Percentiles rank a stretch among this genome's conserved stretches.
phyloP scores from a whole-genome alignment of 2,888 invertebrate genomes.

The Augochlorella aurata region DNA sequence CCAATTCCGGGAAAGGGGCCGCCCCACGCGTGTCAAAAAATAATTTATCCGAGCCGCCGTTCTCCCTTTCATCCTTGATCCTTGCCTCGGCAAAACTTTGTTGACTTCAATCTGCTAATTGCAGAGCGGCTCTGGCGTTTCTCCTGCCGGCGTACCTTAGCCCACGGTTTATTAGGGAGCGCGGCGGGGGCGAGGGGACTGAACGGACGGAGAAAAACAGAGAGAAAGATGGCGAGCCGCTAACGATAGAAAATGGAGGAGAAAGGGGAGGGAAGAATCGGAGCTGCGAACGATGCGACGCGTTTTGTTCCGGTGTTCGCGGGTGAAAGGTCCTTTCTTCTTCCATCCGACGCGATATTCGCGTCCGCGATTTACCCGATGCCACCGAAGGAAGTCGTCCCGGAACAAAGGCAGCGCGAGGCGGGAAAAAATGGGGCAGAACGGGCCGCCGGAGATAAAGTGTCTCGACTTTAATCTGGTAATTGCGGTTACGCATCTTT shows the following conservation, averaged over 20 bases:
- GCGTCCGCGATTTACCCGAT: constrained; percentile 15
- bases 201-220: not conserved
- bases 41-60: not conserved
- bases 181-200: not conserved
- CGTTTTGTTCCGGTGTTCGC: constrained; percentile 26
- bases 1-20: not conserved
- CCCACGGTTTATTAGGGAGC: constrained; percentile 14
- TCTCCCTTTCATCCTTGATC: constrained; percentile 31
- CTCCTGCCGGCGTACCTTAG: not conserved
- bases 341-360: constrained; percentile 21
- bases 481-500: constrained; percentile 44
- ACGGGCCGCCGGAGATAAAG: not conserved
- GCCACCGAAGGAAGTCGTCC: not conserved
- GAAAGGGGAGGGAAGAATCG: not conserved
- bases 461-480: constrained; percentile 44
- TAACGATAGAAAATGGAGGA: not conserved
- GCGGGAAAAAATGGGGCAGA: not conserved
- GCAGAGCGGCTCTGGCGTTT: constrained; percentile 23
- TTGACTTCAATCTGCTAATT: constrained; percentile 65
- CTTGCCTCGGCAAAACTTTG: constrained; percentile 37
- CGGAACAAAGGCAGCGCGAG: not conserved
- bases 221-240: not conserved
- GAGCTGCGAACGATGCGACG: not conserved
- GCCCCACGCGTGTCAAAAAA: not conserved
- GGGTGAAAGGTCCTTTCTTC: constrained; percentile 16